Evolutionary conservation across 2,888 invertebrate genomes (phyloP), one percentile per base, ranked within the genome.

Genomic region (Pterostichus niger): DNA sequence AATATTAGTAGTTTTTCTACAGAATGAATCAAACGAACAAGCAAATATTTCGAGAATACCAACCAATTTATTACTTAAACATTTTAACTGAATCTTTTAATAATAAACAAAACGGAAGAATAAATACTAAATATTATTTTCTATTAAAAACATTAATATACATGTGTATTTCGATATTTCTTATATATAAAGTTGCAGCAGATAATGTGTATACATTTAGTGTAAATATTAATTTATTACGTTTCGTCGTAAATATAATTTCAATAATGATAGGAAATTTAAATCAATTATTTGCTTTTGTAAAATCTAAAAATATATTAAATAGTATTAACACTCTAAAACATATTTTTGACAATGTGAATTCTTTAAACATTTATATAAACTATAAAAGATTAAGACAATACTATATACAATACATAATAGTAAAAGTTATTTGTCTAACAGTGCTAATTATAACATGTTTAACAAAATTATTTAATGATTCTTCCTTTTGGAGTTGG

Each of bases 31-130:
- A 9, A 6, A 31, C 2, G 17, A 11, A 59, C 11, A 59, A 59
- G 1, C 11, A 11, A 59, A 24, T 11, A 59, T 2, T 13, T 13
- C 35, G 5, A n/a, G 35, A 11, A 35, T 40, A 33, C 13, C 35
- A 64, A 64, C 11, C n/a, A 6, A 11, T 64, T n/a, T 35, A 64
- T 35, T 64, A 35, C 33, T 64, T 64, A 13, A 40, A 40, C 31
- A 64, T 64, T 31, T 64, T 64, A 7, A 40, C 40, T 7, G 64
- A 33, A 33, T 13, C 40, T 13, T 33, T 64, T 40, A 13, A 64
- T 2, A 35, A 35, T 7, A 64, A 64, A 64, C 17, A 59, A 10
- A 33, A 31, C 13, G 15, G 35, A 4, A 40, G 35, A 64, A 11
- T 13, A 13, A 13, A 6, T 13, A 35, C 35, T 33, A 35, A 35